A percentile compares a stretch with the other conserved stretches of the same genome.
Conservation (phyloP, 2,113 vertebrate species). For the Petaurus breviceps region DNA sequence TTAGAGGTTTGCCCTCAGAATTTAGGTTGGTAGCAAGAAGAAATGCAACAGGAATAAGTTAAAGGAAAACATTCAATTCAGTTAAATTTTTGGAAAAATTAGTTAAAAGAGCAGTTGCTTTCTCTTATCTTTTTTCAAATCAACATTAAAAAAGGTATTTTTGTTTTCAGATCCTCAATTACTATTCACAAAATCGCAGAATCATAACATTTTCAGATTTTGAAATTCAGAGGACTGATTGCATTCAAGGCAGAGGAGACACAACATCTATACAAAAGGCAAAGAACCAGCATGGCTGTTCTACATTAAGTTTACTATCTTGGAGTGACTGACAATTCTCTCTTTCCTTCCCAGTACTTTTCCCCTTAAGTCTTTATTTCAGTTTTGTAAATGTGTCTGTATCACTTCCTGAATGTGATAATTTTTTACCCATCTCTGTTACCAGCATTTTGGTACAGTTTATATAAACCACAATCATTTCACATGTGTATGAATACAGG, state of each 20-base stretch:
- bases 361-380: background rate
- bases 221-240: background rate
- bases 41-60: slow-evolving; percentile 33
- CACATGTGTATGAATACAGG: background rate
- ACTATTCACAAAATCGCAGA: background rate
- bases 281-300: background rate
- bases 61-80: background rate
- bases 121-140: background rate
- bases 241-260: background rate
- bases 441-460: background rate
- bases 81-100: background rate
- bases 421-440: background rate
- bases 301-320: background rate
- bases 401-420: background rate
- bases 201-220: background rate
- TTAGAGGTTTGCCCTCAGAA: slow-evolving; percentile 20
- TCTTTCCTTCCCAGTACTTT: background rate
- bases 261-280: background rate
- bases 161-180: background rate
- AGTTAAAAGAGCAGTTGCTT: background rate
- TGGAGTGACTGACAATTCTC: background rate
- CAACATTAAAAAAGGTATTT: background rate
- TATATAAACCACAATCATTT: background rate
- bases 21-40: slow-evolving; percentile 19
- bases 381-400: background rate